phyloP scores from a whole-genome alignment of 1,140 invertebrate species.

The Caenorhabditis remanei region DNA sequence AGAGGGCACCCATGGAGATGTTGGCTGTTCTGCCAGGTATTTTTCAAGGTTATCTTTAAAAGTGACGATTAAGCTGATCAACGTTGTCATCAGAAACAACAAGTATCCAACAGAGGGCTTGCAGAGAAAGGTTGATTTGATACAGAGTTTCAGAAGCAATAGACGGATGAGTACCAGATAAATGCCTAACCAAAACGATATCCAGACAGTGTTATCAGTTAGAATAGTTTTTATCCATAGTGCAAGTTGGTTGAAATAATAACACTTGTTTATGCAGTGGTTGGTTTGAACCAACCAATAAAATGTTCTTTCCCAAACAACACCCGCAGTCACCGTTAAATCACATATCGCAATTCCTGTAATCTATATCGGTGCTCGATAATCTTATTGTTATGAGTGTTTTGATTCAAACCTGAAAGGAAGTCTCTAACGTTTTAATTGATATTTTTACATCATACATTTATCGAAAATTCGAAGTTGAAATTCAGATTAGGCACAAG shows the following conservation, averaged over 20 bases:
- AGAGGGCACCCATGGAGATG: not conserved
- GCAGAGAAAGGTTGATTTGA: not conserved
- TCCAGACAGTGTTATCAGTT: not conserved
- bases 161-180: not conserved
- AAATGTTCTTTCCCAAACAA: not conserved
- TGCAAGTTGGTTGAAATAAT: not conserved
- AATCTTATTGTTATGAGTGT: not conserved
- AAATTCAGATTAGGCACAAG: not conserved
- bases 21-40: not conserved
- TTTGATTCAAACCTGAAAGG: too few relatives aligned
- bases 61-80: not conserved
- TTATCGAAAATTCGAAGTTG: too few relatives aligned
- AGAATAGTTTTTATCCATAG: not conserved
- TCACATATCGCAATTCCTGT: not conserved
- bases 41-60: not conserved
- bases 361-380: not conserved
- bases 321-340: not conserved
- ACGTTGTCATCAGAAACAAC: not conserved
- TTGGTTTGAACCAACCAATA: not conserved
- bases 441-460: too few relatives aligned
- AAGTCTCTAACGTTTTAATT: too few relatives aligned
- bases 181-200: not conserved
- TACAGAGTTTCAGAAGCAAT: not conserved
- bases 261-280: not conserved
- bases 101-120: not conserved